Conservation (phyloP, 2,888 invertebrate species). For the Halictus quadricinctus region DNA sequence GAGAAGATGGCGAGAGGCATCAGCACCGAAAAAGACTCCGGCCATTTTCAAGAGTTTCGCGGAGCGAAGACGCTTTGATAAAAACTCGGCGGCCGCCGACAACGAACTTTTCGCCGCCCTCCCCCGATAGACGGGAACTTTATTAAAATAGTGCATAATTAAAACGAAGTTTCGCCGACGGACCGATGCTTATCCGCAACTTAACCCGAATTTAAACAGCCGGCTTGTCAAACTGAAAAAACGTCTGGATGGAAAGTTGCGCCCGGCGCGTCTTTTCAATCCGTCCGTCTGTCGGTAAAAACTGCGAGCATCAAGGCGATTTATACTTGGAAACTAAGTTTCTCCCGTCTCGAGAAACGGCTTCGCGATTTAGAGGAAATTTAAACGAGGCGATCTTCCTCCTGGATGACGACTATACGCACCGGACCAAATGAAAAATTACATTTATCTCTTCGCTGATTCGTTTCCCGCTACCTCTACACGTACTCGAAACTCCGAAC, state of each 20-base stretch:
- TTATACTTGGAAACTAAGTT: slow-evolving; percentile 45
- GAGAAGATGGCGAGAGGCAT: slow-evolving; percentile 12
- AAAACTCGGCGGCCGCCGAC: slow-evolving; percentile 34
- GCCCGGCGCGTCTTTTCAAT: slow-evolving; percentile 37
- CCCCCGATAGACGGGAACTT: slow-evolving; percentile 36
- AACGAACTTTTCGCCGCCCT: slow-evolving; percentile 24
- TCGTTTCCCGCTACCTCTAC: background rate
- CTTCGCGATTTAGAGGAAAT: slow-evolving; percentile 28
- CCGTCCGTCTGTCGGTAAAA: slow-evolving; percentile 17
- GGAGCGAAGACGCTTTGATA: slow-evolving; percentile 49
- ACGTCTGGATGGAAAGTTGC: slow-evolving; percentile 38
- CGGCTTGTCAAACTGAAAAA: slow-evolving; percentile 43
- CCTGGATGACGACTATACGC: background rate
- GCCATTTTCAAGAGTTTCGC: slow-evolving; percentile 34
- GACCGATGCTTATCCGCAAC: slow-evolving; percentile 47
- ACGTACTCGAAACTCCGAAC: background rate
- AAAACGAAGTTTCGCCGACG: slow-evolving; percentile 43
- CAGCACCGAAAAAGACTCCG: slow-evolving; percentile 21
- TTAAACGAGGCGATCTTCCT: slow-evolving; percentile 25
- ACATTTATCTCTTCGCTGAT: background rate
- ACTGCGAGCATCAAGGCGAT: slow-evolving; percentile 38
- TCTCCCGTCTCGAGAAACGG: background rate
- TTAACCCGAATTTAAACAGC: slow-evolving; percentile 57
- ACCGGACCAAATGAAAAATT: background rate
- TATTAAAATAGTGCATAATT: slow-evolving; percentile 56